Conservation (phyloP, 2,113 vertebrate genomes). For the Pituophis catenifer region DNA sequence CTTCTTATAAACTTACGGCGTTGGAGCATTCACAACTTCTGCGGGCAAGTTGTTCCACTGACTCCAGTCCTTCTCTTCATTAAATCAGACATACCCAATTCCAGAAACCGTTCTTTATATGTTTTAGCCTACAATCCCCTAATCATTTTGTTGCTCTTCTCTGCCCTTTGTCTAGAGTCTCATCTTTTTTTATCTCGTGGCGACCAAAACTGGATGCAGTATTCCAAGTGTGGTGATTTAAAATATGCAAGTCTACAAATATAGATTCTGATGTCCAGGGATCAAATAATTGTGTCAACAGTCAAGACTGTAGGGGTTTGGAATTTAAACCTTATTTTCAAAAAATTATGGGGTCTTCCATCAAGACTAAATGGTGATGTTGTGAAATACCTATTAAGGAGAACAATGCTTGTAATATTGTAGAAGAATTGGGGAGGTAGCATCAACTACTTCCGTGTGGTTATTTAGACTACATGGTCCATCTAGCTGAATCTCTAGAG, state of each 20-base stretch:
- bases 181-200: no score
- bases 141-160: no score
- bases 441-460: background rate
- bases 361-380: background rate
- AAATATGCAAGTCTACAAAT: background rate
- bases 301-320: background rate
- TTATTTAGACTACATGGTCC: background rate
- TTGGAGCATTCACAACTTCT: no score
- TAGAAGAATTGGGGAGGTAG: background rate
- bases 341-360: background rate
- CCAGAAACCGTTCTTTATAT: no score
- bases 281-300: background rate
- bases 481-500: background rate
- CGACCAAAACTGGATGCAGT: background rate
- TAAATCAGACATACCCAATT: no score
- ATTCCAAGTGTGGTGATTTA: background rate
- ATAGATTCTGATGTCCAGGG: background rate
- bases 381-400: background rate
- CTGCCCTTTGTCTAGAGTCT: no score
- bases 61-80: no score
- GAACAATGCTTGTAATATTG: background rate
- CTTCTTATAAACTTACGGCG: no score
- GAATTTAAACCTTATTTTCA: background rate
- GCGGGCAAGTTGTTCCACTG: no score
- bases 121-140: no score